Percentiles rank a stretch among this genome's conserved stretches.
phyloP scores from a whole-genome alignment of 2,888 invertebrate genomes.

The Megalurothrips usitatus region DNA sequence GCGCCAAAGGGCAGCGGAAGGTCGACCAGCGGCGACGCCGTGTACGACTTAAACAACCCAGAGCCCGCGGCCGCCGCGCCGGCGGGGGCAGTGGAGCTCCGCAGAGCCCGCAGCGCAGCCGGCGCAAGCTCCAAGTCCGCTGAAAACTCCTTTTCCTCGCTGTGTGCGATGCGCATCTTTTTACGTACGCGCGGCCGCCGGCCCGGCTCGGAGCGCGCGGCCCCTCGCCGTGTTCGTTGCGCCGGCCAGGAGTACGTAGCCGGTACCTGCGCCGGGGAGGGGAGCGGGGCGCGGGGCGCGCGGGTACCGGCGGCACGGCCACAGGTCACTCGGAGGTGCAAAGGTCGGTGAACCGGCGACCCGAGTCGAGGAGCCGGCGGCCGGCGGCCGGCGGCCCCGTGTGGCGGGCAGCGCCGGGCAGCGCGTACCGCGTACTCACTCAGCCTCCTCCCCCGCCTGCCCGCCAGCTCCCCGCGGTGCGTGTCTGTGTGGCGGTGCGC shows the following conservation, averaged over 20 bases:
- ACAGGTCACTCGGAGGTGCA: constrained; percentile 22
- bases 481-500: background rate
- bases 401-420: background rate
- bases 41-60: too few relatives aligned
- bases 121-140: too few relatives aligned
- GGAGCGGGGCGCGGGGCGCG: background rate
- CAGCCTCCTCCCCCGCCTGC: background rate
- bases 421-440: background rate
- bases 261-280: background rate
- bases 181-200: background rate
- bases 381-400: background rate
- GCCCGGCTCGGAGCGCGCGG: background rate
- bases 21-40: too few relatives aligned
- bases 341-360: constrained; percentile 23
- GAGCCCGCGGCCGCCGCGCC: too few relatives aligned
- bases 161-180: background rate
- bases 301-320: constrained; percentile 15
- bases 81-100: too few relatives aligned
- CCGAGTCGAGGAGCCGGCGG: background rate
- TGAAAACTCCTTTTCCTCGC: background rate
- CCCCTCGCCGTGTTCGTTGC: background rate
- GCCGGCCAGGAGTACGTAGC: background rate
- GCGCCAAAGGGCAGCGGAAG: too few relatives aligned
- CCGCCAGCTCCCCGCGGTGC: background rate
- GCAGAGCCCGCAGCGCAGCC: too few relatives aligned